Conservation (phyloP, 2,888 invertebrate species). For the Drosophila lutescens region DNA sequence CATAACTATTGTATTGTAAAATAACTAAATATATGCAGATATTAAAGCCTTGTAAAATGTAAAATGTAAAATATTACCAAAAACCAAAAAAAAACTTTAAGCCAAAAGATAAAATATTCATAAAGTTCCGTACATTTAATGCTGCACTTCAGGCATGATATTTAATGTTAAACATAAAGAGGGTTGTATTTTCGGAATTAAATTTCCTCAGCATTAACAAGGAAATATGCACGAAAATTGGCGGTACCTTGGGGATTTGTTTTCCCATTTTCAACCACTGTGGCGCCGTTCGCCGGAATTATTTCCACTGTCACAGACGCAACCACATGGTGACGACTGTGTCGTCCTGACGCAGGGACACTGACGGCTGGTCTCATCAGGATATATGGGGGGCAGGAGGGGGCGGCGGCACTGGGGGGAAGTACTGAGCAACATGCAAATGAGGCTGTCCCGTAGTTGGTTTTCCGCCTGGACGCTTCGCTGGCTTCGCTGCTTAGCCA, state of each 20-base stretch:
- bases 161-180: not conserved
- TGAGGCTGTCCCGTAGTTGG: constrained; percentile 78
- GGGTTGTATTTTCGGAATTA: not conserved
- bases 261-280: constrained; percentile 50
- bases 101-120: no score
- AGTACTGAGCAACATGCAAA: constrained; percentile 66
- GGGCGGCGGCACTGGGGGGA: not conserved
- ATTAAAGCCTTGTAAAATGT: no score
- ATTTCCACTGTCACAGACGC: constrained; percentile 74
- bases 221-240: constrained; percentile 11
- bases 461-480: constrained; percentile 80
- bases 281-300: constrained; percentile 54
- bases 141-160: not conserved
- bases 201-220: constrained; percentile 17
- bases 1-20: no score
- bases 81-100: not conserved
- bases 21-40: no score
- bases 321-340: constrained; percentile 71
- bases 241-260: constrained; percentile 13
- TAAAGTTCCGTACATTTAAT: no score
- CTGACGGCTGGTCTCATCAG: constrained; percentile 51
- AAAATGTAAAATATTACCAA: no score
- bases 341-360: constrained; percentile 53
- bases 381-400: not conserved
- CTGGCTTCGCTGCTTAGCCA: constrained; percentile 59